phyloP scores from a whole-genome alignment of 1,140 invertebrate genomes.

The Arion vulgaris region DNA sequence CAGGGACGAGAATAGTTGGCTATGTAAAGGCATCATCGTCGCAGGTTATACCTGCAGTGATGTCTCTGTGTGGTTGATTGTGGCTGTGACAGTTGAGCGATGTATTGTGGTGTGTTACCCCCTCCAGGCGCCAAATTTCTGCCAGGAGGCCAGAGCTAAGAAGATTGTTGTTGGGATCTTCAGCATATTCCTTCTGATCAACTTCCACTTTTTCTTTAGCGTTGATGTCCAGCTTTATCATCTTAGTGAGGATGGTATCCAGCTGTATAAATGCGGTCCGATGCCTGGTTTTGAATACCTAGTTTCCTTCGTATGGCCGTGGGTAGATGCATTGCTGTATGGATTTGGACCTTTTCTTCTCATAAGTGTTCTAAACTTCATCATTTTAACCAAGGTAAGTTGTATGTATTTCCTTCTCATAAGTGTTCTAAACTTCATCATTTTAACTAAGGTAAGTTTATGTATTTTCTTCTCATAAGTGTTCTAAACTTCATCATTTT shows the following conservation, averaged over 20 bases:
- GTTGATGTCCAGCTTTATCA: constrained; percentile 37
- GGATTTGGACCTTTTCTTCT: constrained; percentile 64
- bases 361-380: constrained; percentile 61
- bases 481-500: too few species aligned
- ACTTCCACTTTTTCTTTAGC: constrained; percentile 65
- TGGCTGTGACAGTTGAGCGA: constrained; percentile 70
- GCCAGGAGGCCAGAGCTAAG: constrained; percentile 57
- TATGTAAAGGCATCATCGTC: constrained; percentile 65
- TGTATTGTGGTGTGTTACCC: constrained; percentile 68
- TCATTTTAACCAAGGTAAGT: constrained; percentile 56
- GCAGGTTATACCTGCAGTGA: constrained; percentile 66
- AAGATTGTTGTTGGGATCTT: constrained; percentile 45
- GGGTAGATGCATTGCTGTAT: constrained; percentile 69
- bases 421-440: too few species aligned
- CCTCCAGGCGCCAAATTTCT: constrained; percentile 60
- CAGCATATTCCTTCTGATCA: constrained; percentile 48
- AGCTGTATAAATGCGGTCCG: constrained; percentile 40
- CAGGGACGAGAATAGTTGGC: constrained; percentile 48
- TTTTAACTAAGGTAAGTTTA: too few species aligned
- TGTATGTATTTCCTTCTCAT: too few species aligned
- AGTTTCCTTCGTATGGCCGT: constrained; percentile 63
- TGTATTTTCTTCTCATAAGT: too few species aligned
- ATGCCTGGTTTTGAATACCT: constrained; percentile 47
- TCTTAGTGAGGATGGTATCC: not conserved
- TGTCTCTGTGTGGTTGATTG: constrained; percentile 70